Evolutionary conservation across 1,140 invertebrate species (phyloP), one percentile per base, ranked within the genome.

Genomic region (Helicoverpa armigera): DNA sequence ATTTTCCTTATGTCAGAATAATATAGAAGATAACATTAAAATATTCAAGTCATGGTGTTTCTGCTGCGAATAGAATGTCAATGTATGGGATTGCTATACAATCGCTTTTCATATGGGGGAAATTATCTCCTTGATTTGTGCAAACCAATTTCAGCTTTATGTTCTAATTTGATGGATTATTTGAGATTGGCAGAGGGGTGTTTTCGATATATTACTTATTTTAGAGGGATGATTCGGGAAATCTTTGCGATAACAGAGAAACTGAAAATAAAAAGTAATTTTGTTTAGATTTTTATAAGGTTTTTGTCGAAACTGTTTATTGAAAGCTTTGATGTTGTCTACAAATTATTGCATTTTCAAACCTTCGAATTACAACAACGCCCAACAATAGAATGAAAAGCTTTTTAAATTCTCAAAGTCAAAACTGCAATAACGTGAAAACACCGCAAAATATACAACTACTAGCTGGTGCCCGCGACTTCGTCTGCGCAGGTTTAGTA

Each of bases 161-260:
- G n/a, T 18, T 13, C 11, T 69, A 13, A 1, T 2, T 9, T 43
- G 65, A 50, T 23, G 16, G 65, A 50, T 69, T 69, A 51, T 50
- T 69, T 69, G 51, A 23, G n/a, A 50, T 69, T 69, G 50, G 16
- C 65, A 50, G 43, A 13, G 13, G 18, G 10, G 12, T 23, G 4
- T 69, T 11, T 43, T 1, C 5, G 65, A 50, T 50, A 50, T 69
- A 43, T n/a, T 69, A 11, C 12, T 51, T 69, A 69, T 69, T 67
- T 43, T 50, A 48, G 3, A 16, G 2, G 65, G 29, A 31, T 61
- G 13, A 69, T 13, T 50, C 48, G 16, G 43, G 18, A 69, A 50
- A 50, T 23, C 65, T 18, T 11, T 10, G 12, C 13, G n/a, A 69
- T 48, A 48, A 43, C 48, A 23, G 23, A 61, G 23, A 35, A 3